A percentile compares a stretch with the other conserved stretches of the same genome.
phyloP scores from a whole-genome alignment of 2,797 vertebrate genomes.

The Eurystomus glaucurus region DNA sequence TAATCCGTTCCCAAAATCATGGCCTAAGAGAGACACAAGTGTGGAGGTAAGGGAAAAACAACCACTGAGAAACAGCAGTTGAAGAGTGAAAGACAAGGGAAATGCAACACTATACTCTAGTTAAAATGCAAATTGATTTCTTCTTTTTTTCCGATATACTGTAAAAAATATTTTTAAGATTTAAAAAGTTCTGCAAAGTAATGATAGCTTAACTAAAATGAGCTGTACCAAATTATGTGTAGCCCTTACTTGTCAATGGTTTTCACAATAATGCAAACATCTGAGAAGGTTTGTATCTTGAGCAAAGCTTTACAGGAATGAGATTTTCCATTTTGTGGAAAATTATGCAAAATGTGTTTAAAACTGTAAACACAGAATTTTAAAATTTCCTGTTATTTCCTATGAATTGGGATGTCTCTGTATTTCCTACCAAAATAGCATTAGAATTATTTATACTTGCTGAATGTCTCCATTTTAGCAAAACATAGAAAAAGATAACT shows the following conservation, averaged over 20 bases:
- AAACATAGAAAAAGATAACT: neutral
- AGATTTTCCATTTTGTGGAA: neutral
- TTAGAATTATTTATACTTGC: neutral
- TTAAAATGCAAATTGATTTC: neutral
- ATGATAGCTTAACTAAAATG: neutral
- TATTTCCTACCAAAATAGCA: neutral
- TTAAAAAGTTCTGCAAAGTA: neutral
- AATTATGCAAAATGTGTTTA: neutral
- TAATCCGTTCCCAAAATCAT: neutral
- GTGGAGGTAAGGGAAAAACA: neutral
- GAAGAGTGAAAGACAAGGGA: neutral
- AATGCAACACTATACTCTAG: accelerated
- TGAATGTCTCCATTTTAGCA: neutral
- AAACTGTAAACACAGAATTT: neutral
- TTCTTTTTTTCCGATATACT: neutral
- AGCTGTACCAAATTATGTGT: neutral
- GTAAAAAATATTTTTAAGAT: neutral
- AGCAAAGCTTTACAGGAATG: neutral
- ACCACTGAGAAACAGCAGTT: accelerated
- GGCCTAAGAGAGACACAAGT: neutral
- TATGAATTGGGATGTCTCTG: neutral
- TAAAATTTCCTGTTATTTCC: neutral
- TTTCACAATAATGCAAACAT: neutral
- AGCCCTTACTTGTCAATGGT: neutral
- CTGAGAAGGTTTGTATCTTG: neutral